Evolutionary conservation across 1,140 invertebrate species (phyloP), one percentile per base, ranked within the genome.

Genomic region (Drosophila orena): DNA sequence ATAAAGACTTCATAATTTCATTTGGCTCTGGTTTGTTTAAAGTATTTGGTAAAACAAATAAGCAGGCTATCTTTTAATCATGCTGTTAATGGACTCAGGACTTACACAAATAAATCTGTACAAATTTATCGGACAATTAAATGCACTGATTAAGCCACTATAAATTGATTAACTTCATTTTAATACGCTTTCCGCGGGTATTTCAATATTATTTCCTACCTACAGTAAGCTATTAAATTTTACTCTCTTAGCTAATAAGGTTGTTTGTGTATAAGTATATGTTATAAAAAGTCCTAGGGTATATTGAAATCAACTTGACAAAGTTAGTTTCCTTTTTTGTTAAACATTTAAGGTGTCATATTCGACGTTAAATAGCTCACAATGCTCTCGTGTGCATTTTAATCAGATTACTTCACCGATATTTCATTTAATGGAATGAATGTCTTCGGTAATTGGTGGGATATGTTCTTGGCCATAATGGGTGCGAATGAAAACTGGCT

Each of bases 21-120:
- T 46, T 2, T 3, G 2, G 47, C 7, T 34, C 20, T 37, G 14
- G 2, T 20, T 35, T 20, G 20, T 20, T 52, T 8, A 14, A 35
- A 20, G 17, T 3, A 52, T 20, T 52, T 17, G n/a, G n/a, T 35
- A 52, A 53, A 50, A 12, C 11, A 34, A 34, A 34, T 10, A 50
- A 34, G 12, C 24, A 4, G 27, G 1, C 14, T n/a, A 27, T 27
- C 46, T 15, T 2, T 49, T 30, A 50, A 34, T 50, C n/a, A 17
- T 15, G 24, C n/a, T 50, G 24, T 50, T 50, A 50, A 50, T 50
- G n/a, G 14, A 50, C 24, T 15, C 47, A 17, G 15, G 8, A 17
- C 11, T 15, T 50, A 11, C 15, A 17, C 27, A 50, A 50, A 50
- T 50, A 34, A 34, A 50, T 49, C 46, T 17, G 27, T 50, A 24